Evolutionary conservation across 1,140 invertebrate species (phyloP).

Genomic region (Agrilus planipennis): DNA sequence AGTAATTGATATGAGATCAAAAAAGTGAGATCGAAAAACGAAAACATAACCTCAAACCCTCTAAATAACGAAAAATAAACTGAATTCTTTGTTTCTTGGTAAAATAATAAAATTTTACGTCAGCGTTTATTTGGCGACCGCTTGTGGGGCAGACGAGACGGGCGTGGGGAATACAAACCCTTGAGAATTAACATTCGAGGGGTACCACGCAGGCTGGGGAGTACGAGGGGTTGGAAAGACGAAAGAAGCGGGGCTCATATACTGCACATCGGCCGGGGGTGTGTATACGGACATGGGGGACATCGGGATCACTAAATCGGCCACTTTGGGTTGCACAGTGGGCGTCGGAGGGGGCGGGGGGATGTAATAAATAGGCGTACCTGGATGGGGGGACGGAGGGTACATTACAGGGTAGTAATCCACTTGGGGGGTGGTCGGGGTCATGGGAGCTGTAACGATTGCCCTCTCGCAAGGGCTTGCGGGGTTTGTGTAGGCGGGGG

Average conservation of each 20-base stretch:
- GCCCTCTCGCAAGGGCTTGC: neutral
- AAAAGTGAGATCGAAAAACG: too few species aligned
- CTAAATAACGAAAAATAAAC: too few species aligned
- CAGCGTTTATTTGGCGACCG: too few species aligned
- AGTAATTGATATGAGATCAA: too few species aligned
- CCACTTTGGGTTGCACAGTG: slow-evolving; percentile 17
- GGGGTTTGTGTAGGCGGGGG: neutral
- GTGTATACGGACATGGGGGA: slow-evolving; percentile 16
- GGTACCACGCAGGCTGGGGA: slow-evolving; percentile 21
- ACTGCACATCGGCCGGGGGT: slow-evolving; percentile 21
- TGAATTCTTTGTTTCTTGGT: too few species aligned
- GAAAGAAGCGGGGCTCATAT: slow-evolving; percentile 13
- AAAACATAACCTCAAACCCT: too few species aligned
- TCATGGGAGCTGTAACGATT: neutral
- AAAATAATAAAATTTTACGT: too few species aligned
- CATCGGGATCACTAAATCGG: slow-evolving; percentile 16
- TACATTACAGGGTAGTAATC: neutral
- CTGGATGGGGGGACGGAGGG: neutral
- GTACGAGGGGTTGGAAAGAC: slow-evolving; percentile 23
- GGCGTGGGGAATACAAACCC: slow-evolving; percentile 28
- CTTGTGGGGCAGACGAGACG: too few species aligned
- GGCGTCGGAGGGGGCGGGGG: slow-evolving; percentile 6
- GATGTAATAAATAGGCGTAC: slow-evolving; percentile 5
- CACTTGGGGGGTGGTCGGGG: neutral
- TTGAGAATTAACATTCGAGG: slow-evolving; percentile 20